Evolutionary conservation across 2,113 vertebrate species (phyloP), one percentile per base, ranked within the genome.

Genomic region (Tursiops truncatus): DNA sequence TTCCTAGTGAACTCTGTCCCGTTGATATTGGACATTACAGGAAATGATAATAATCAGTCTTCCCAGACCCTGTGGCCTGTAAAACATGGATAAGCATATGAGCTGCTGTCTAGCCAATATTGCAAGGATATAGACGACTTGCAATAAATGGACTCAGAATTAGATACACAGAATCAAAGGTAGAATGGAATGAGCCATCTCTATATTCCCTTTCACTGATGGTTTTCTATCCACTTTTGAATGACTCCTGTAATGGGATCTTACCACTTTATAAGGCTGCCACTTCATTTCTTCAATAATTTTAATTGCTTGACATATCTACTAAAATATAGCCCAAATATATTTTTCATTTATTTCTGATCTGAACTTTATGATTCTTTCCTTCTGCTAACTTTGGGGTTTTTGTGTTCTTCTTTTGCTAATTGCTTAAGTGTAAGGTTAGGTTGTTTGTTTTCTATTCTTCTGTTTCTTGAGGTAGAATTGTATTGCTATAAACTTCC

Each of bases 41-140:
- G 94, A 94, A 97, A 96, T 96, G 65, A 81, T 80, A 91, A 95
- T 67, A 76, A 96, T 91, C 94, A 81, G 56, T 25, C 18, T n/a
- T 74, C 9, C 10, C 31, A 28, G 36, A 67, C 23, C n/a, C 41
- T 50, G 14, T 89, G 17, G 20, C 38, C 65, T 82, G 65, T 20
- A 63, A 91, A 85, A 31, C 60, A 91, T 77, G 36, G 31, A n/a
- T 23, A 44, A 67, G n/a, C 6, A 2, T 74, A 25, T 25, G 7
- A 82, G 31, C 31, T 41, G 11, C 63, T 53, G 17, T 56, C 23
- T 93, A n/a, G 33, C 31, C 38, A 47, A 33, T 15, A 8, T n/a
- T 70, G n/a, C n/a, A 82, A 56, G 26, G 62, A 62, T 33, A 50
- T 36, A n/a, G 71, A 94, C 14, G 28, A 0, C 8, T 33, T 73